Evolutionary conservation across 2,888 invertebrate species (phyloP), one percentile per base, ranked within the genome.

Genomic region (Aphodius granarius): DNA sequence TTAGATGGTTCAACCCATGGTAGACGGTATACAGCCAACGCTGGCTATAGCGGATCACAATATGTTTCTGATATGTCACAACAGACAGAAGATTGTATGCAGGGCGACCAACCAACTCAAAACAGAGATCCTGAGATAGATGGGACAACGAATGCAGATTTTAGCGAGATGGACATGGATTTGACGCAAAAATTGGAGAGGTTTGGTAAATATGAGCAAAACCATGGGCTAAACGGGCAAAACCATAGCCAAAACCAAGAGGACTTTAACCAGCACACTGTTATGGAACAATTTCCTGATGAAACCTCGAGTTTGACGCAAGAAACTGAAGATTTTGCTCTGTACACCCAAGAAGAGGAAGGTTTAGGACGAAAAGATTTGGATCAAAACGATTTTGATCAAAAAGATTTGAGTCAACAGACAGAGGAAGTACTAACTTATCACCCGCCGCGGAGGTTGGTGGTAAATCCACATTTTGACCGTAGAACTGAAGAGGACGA

Each of bases 261-360:
- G 13, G 4, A 3, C 13, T 43, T 43, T 43, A 66, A 16, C 18
- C 66, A 66, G 17, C 13, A 66, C 19, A n/a, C 9, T 65, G n/a
- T n/a, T n/a, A 78, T 72, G 66, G 75, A 80, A 75, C 81, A 80
- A 70, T 76, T 79, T 64, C 76, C 80, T 43, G 70, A 75, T 21
- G 71, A 75, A 71, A 64, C 74, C 9, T 20, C 72, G 5, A 15
- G 66, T 74, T 81, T 66, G 18, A 63, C 23, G 3, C 82, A 83
- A 13, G 20, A 22, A 74, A 71, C 71, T 79, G 83, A 86, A 82
- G 84, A 85, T 75, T 78, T 83, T 63, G 80, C 81, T 73, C 82
- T 83, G 78, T 78, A 81, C 70, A 18, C 80, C 82, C 78, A 80
- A 71, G 76, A 79, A 63, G 71, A 64, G 73, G 78, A 81, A 63